Evolutionary conservation across 2,888 invertebrate species (phyloP).

Genomic region (Colletes collaris): DNA sequence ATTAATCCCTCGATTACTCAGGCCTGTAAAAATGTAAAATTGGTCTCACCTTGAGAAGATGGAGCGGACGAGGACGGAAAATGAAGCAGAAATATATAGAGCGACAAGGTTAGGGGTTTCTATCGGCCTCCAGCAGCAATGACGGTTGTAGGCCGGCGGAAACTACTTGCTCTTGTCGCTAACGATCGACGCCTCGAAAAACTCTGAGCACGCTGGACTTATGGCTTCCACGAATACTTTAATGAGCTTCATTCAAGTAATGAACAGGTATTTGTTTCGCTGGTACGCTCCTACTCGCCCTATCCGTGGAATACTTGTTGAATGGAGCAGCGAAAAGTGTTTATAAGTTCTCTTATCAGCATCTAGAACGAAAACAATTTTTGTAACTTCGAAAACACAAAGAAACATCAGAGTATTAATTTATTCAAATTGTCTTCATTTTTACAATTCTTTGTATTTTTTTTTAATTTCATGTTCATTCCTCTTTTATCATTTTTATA

Average conservation of each 20-base stretch:
- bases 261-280: not conserved
- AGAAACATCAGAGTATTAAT: no score
- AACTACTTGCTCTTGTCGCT: constrained; percentile 91
- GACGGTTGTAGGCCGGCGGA: constrained; percentile 96
- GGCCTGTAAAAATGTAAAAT: not conserved
- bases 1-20: not conserved
- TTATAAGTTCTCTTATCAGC: no score
- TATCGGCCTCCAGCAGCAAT: constrained; percentile 95
- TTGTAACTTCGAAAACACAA: no score
- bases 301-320: not conserved
- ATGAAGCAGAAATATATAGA: constrained; percentile 4
- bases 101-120: constrained; percentile 90
- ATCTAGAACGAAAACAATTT: no score
- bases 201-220: not conserved
- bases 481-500: no score
- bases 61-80: not conserved
- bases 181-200: constrained; percentile 67
- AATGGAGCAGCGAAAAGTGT: not conserved
- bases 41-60: constrained; percentile 10
- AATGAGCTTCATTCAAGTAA: constrained; percentile 1
- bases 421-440: no score
- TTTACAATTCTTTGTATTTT: no score
- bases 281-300: not conserved
- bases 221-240: constrained; percentile 25
- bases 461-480: no score